Evolutionary conservation across 2,113 vertebrate genomes (phyloP).

Genomic region (Danio rerio): GRCz12tu NC_133181.1:56411501-56412000

Average conservation of each 20-base stretch:
- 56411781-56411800: too few relatives aligned
- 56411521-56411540: conserved; percentile 38
- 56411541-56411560: conserved; percentile 29
- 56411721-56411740: neutral
- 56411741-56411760: neutral
- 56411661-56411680: neutral
- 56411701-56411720: neutral
- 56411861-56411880: too few relatives aligned
- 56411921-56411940: too few relatives aligned
- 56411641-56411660: conserved; percentile 3
- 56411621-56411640: neutral
- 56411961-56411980: too few relatives aligned
- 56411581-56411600: neutral
- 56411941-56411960: too few relatives aligned
- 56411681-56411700: neutral
- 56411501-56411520: conserved; percentile 50
- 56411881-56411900: too few relatives aligned
- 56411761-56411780: neutral
- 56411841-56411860: too few relatives aligned
- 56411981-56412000: too few relatives aligned
- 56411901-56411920: too few relatives aligned
- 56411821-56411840: too few relatives aligned
- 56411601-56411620: neutral
- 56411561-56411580: conserved; percentile 5
- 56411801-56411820: too few relatives aligned